Base-by-base conservation (phyloP, 2,888 invertebrate species). In the Xanthia icteritia region DNA sequence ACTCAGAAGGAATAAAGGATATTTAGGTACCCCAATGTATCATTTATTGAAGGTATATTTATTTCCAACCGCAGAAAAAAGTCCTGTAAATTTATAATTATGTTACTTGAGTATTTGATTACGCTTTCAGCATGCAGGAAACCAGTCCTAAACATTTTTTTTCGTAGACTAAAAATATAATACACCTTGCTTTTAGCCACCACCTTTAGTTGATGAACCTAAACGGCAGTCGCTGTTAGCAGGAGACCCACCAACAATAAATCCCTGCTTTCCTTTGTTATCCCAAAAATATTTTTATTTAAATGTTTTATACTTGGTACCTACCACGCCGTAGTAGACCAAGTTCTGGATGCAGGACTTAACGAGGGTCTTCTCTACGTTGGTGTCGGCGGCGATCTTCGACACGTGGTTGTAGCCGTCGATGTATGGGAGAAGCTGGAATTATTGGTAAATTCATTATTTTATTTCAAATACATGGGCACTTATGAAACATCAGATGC, bases 311-410 rank as follows among this genome's bases (percentile, higher is more conserved):
- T 56, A 56, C 5, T 17, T 73, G 6, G 42, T 63, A 92, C 96
- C 87, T 87, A 97, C 97, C 77, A 97, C 97, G 42, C 97, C 97
- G 88, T 98, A 98, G 92, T 98, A 99, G 86, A 98, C 97, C 84
- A 99, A 97, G 95, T 99, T 99, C 93, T 99, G 99, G 77, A 99
- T 97, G 93, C 99, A 99, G 0, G 99, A 98, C 94, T 99, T 99
- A 0, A 99, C 99, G 54, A 99, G 97, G 93, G 99, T 98, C 86
- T 98, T 98, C 92, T 99, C 99, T 0, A 99, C 99, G 91, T 99
- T 99, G 0, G 99, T 98, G 90, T 99, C 98, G 0, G 98, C 97
- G 0, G 99, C 98, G 83, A 99, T 99, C 90, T 98, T 98, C 0
- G 98, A 98, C 8, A 99, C 98, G 93, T 99, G 99, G 94, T 99